phyloP scores from a whole-genome alignment of 2,888 invertebrate species.

The Druceiella hillmani region DNA sequence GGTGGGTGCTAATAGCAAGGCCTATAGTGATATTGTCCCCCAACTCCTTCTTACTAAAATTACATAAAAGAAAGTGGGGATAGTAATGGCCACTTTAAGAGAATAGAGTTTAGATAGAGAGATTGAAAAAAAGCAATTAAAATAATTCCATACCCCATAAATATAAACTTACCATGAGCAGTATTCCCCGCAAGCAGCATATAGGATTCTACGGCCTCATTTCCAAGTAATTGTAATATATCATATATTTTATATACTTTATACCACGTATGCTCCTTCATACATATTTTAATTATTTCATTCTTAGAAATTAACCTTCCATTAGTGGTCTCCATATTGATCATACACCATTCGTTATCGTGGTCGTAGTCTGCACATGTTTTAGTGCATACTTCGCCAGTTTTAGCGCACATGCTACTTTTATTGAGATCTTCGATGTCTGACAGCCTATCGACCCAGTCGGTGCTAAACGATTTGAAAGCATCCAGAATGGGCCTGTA shows the following conservation, averaged over 20 bases:
- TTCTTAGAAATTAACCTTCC: background rate
- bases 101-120: too few relatives aligned
- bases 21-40: too few relatives aligned
- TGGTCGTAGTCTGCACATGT: background rate
- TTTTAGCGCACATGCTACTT: background rate
- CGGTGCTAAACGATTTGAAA: constrained; percentile 46
- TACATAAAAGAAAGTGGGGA: too few relatives aligned
- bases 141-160: background rate
- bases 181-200: constrained; percentile 61
- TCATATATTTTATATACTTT: constrained; percentile 37
- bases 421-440: constrained; percentile 1
- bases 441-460: constrained; percentile 28
- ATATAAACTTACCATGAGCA: constrained; percentile 41
- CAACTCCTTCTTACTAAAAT: too few relatives aligned
- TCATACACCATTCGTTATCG: constrained; percentile 2
- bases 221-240: constrained; percentile 32
- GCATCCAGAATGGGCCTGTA: constrained; percentile 50
- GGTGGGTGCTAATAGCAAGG: too few relatives aligned
- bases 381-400: constrained; percentile 2
- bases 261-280: constrained; percentile 31
- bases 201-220: constrained; percentile 34
- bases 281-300: background rate
- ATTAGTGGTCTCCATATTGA: constrained; percentile 8
- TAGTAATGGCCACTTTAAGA: too few relatives aligned
- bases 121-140: background rate